phyloP scores from a whole-genome alignment of 1,140 invertebrate genomes.

The Apis dorsata region DNA sequence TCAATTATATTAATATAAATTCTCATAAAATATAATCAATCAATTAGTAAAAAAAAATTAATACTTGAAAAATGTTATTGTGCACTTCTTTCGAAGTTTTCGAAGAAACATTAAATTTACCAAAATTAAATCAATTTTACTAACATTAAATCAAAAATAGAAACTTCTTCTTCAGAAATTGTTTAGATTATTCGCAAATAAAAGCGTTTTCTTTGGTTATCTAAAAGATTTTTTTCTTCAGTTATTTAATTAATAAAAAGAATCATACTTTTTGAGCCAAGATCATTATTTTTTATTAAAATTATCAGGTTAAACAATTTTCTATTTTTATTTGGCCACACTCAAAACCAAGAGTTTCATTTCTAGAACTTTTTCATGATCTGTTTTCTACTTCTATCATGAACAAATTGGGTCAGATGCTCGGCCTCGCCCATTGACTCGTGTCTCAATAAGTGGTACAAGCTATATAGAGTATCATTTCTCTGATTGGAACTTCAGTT shows the following conservation, averaged over 20 bases:
- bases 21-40: too few species aligned
- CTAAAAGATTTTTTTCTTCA: too few species aligned
- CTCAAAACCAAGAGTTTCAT: background rate
- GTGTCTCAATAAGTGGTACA: slow-evolving; percentile 6
- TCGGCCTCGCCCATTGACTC: slow-evolving; percentile 20
- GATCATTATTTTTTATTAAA: slow-evolving; percentile 1
- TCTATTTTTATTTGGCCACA: background rate
- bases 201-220: background rate
- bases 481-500: background rate
- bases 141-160: background rate
- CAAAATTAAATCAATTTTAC: too few species aligned
- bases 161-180: background rate
- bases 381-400: slow-evolving; percentile 22
- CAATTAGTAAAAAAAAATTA: background rate
- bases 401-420: slow-evolving; percentile 27
- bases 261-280: background rate
- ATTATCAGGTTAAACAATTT: background rate
- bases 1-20: too few species aligned
- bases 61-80: background rate
- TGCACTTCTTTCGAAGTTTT: background rate
- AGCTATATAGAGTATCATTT: background rate
- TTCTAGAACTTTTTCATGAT: slow-evolving; percentile 20
- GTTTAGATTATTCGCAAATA: background rate
- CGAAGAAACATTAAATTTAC: background rate
- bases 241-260: too few species aligned